phyloP scores from a whole-genome alignment of 1,140 invertebrate genomes.

The Propsilocerus akamusi region DNA sequence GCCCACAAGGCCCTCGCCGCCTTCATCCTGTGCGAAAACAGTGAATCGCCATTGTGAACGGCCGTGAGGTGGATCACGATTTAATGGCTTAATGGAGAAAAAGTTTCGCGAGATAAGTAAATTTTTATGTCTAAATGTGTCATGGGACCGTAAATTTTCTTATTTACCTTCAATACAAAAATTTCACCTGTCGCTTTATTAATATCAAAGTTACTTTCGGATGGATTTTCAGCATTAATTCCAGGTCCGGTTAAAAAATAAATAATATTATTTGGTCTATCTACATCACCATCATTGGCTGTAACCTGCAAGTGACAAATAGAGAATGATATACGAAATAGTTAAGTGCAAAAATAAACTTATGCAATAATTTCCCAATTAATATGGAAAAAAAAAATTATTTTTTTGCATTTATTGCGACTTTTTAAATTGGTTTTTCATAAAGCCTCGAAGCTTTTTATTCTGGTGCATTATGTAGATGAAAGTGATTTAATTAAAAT shows the following conservation, averaged over 20 bases:
- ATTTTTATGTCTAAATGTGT: background rate
- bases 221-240: slow-evolving; percentile 38
- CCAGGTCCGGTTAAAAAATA: slow-evolving; percentile 54
- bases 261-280: slow-evolving; percentile 43
- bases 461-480: no score
- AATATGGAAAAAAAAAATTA: background rate
- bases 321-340: no score
- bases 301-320: slow-evolving; percentile 24
- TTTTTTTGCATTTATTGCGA: background rate
- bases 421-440: background rate
- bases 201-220: slow-evolving; percentile 48
- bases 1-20: slow-evolving; percentile 44
- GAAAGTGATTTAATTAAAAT: no score
- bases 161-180: slow-evolving; percentile 37
- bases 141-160: slow-evolving; percentile 8
- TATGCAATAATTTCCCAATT: background rate
- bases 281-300: slow-evolving; percentile 45
- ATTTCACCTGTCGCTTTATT: slow-evolving; percentile 44
- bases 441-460: no score
- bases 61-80: slow-evolving; percentile 51
- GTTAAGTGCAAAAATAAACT: background rate
- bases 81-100: slow-evolving; percentile 31
- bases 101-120: no score
- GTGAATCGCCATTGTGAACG: slow-evolving; percentile 55
- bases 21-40: slow-evolving; percentile 52